Base-by-base conservation (phyloP, 2,797 vertebrate species). In the Crocidura indochinensis region DNA sequence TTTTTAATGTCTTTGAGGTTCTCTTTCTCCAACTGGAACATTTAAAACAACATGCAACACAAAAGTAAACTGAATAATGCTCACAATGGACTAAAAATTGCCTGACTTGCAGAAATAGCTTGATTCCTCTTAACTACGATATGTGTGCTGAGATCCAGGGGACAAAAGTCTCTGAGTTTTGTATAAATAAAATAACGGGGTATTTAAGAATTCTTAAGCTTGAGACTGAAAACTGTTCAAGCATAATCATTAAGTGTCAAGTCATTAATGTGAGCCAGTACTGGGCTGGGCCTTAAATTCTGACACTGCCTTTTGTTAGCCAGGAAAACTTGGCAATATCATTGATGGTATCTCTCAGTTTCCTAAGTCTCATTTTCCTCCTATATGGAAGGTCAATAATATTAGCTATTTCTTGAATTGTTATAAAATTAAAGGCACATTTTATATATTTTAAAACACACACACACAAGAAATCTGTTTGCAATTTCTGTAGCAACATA, bases 111-210 rank as follows among this genome's bases (percentile, higher is more conserved):
- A 81, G 26, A 27, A 49, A 46, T 38, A 22, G 3, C 8, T 94
- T 91, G 74, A 76, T 75, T 46, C 74, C 62, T 49, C 47, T 77
- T 72, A 71, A 62, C 47, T 74, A 12, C 10, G 89, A 84, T 56
- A 88, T 90, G 83, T 76, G 77, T 87, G 92, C 89, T 89, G 27
- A 91, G 90, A 73, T 82, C 71, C 64, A 89, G 26, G 9, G 51
- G 51, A 14, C 87, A 89, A 67, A 88, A 87, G 24, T 11, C 9
- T 72, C 10, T 64, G 84, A 69, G 10, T 53, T 91, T 93, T 91
- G 51, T 73, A 17, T 72, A 78, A 88, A 72, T 89, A 71, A 95
- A 86, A 91, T 64, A 82, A 26, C 27, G 75, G 6, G 22, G 26
- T 72, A 87, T 91, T 89, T 91, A 84, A 90, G 72, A 88, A 78